Conservation (phyloP, 2,797 vertebrate genomes). For the Todus mexicanus region DNA sequence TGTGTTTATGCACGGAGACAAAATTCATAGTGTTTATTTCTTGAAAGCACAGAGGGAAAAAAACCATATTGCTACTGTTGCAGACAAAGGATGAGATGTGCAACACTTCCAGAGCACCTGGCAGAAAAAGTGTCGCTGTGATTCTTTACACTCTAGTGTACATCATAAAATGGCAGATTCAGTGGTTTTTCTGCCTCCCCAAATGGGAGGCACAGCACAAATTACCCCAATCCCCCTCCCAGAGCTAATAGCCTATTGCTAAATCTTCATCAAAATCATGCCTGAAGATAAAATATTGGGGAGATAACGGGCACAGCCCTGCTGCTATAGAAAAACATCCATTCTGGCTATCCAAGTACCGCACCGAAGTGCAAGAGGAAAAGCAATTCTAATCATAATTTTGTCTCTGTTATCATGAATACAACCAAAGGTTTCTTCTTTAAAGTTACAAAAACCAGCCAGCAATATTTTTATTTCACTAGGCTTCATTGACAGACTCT, state of each 20-base stretch:
- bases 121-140: background rate
- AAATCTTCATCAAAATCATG: background rate
- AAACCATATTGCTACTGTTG: constrained; percentile 25
- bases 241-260: background rate
- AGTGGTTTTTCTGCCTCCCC: background rate
- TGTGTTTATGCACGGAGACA: constrained; percentile 36
- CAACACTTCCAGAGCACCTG: background rate
- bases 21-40: constrained; percentile 52
- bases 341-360: background rate
- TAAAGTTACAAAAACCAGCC: constrained; percentile 16
- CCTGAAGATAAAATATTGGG: background rate
- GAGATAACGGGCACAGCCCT: background rate
- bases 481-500: constrained; percentile 47
- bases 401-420: constrained; percentile 21
- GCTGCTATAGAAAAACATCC: constrained; percentile 5
- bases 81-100: background rate
- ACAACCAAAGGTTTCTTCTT: constrained; percentile 43
- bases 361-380: background rate
- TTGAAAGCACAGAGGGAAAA: constrained; percentile 45
- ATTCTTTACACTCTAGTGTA: background rate
- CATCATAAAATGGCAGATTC: background rate
- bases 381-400: constrained; percentile 38
- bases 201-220: background rate
- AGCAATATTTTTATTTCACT: constrained; percentile 45
- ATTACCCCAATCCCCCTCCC: background rate